A percentile compares a stretch with the other conserved stretches of the same genome.
Conservation (phyloP, 37 sponge, comb jelly and placozoan species). For the Chondrilla cf. caribensis region DNA sequence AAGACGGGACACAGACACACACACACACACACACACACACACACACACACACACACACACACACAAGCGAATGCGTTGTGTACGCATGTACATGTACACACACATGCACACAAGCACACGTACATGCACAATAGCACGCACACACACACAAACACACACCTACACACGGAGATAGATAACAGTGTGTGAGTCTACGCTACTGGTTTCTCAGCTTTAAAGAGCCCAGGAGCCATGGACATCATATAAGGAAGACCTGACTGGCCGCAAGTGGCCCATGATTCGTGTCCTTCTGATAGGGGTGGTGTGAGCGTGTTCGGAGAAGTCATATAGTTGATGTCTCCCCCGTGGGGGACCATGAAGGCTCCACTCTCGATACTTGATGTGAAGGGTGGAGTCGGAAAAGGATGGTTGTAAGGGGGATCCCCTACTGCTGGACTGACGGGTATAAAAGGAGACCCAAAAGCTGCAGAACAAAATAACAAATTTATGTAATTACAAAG, state of each 20-base stretch:
- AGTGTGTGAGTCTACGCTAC: not conserved
- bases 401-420: not conserved
- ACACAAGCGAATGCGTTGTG: not conserved
- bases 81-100: not conserved
- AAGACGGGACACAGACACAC: not conserved
- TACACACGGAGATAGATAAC: too few species aligned
- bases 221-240: conserved; percentile 2
- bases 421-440: conserved; percentile 6
- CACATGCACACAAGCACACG: conserved; percentile 14
- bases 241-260: not conserved
- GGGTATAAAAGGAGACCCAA: not conserved
- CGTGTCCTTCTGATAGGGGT: conserved; percentile 11
- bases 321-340: not conserved
- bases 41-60: conserved; percentile 20
- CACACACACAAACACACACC: too few species aligned
- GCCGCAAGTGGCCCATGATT: not conserved
- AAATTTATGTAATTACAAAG: not conserved
- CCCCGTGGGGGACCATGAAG: conserved; percentile 4
- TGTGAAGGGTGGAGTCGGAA: not conserved
- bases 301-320: conserved; percentile 15
- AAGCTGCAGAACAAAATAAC: not conserved
- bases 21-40: not conserved
- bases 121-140: not conserved
- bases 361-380: not conserved
- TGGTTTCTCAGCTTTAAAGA: not conserved